A percentile compares a stretch with the other conserved stretches of the same genome.
phyloP scores from a whole-genome alignment of 2,888 invertebrate species.

The Strigamia crassipes region DNA sequence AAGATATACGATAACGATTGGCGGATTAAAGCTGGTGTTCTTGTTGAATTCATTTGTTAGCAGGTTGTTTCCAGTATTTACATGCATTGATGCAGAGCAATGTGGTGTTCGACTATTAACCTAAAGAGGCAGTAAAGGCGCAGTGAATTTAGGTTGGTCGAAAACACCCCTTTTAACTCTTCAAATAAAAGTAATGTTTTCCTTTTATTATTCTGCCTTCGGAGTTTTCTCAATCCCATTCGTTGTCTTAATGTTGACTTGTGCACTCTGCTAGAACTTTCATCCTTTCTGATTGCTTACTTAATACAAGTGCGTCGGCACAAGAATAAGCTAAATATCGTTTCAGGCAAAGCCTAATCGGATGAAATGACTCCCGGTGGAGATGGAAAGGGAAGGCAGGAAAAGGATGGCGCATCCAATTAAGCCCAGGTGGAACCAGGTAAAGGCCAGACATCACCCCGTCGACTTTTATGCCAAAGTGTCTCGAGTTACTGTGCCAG shows the following conservation, averaged over 20 bases:
- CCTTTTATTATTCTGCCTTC: constrained; percentile 22
- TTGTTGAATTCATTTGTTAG: neutral
- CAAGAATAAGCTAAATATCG: constrained; percentile 25
- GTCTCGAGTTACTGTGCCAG: constrained; percentile 4
- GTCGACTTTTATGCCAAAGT: constrained; percentile 23
- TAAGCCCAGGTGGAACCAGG: constrained; percentile 22
- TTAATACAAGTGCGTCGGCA: constrained; percentile 14
- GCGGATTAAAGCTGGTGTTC: neutral
- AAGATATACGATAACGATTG: neutral
- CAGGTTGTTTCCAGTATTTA: neutral
- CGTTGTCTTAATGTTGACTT: constrained; percentile 17
- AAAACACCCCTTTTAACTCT: constrained; percentile 3
- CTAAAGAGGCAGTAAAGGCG: neutral
- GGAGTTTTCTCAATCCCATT: constrained; percentile 19
- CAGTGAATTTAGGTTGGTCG: neutral
- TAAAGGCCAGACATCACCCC: constrained; percentile 27
- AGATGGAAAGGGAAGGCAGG: neutral
- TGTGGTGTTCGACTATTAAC: neutral
- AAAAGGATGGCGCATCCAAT: constrained; percentile 14
- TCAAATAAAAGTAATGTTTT: constrained; percentile 26
- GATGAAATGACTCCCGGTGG: constrained; percentile 19
- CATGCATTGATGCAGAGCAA: neutral
- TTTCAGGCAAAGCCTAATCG: constrained; percentile 21
- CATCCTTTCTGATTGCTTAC: constrained; percentile 29
- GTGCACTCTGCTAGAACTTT: constrained; percentile 24